phyloP scores from a whole-genome alignment of 2,888 invertebrate genomes.

The Protodeltote pygarga region DNA sequence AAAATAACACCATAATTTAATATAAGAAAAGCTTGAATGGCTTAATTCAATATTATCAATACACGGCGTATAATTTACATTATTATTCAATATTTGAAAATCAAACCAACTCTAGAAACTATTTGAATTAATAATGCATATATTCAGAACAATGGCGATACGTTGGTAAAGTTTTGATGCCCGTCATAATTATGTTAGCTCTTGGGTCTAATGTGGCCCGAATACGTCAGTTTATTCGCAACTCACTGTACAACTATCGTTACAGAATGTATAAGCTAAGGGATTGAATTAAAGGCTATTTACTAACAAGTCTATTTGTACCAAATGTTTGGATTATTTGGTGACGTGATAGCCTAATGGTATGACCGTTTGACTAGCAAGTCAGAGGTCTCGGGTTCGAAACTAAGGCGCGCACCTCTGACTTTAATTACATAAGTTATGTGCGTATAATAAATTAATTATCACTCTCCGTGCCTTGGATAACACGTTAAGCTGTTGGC shows the following conservation, averaged over 20 bases:
- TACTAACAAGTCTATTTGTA: background rate
- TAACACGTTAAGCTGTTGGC: too few species aligned
- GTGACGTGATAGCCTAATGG: too few species aligned
- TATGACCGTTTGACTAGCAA: too few species aligned
- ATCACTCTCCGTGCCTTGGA: too few species aligned
- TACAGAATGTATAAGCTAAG: slow-evolving; percentile 13
- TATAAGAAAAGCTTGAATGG: too few species aligned
- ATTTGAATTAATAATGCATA: slow-evolving; percentile 40
- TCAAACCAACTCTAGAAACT: slow-evolving; percentile 32
- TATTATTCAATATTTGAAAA: slow-evolving; percentile 21
- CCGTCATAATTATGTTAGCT: slow-evolving; percentile 46
- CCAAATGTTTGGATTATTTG: background rate
- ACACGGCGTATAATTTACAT: slow-evolving; percentile 6
- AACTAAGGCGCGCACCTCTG: too few species aligned
- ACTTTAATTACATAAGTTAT: too few species aligned
- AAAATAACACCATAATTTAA: too few species aligned
- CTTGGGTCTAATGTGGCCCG: slow-evolving; percentile 41
- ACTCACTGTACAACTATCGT: slow-evolving; percentile 13
- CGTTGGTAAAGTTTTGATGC: slow-evolving; percentile 40
- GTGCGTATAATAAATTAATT: too few species aligned
- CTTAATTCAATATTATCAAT: slow-evolving; percentile 4
- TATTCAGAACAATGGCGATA: slow-evolving; percentile 38
- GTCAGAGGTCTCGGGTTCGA: too few species aligned
- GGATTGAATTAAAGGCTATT: slow-evolving; percentile 17
- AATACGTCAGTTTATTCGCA: slow-evolving; percentile 43